Evolutionary conservation across 2,888 invertebrate species (phyloP).

Genomic region (Trissolcus brochymenae): DNA sequence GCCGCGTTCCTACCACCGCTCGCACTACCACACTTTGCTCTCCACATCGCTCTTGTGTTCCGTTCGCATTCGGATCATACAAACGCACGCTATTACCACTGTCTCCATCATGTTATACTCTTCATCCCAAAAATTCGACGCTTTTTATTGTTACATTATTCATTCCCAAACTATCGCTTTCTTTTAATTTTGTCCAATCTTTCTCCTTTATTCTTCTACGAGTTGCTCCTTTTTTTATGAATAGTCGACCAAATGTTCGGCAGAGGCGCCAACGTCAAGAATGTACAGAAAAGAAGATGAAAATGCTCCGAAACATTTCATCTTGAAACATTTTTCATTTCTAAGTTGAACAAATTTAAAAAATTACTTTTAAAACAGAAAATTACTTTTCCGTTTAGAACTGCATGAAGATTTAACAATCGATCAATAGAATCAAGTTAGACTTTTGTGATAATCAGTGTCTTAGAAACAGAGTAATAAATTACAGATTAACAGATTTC

Average conservation of each 20-base stretch:
- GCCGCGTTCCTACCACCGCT: conserved; percentile 72
- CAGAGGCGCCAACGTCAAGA: too few relatives aligned
- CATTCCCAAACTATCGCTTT: conserved; percentile 3
- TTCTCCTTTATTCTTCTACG: conserved; percentile 2
- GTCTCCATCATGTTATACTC: conserved; percentile 40
- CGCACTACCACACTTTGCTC: conserved; percentile 70
- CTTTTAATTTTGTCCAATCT: conserved; percentile 14
- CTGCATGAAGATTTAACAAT: too few relatives aligned
- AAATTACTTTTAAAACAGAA: too few relatives aligned
- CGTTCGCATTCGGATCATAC: conserved; percentile 63
- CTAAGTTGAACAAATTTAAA: too few relatives aligned
- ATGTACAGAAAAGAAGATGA: too few relatives aligned
- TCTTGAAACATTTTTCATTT: too few relatives aligned
- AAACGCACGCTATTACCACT: conserved; percentile 65
- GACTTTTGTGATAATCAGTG: too few relatives aligned
- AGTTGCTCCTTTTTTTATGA: conserved; percentile 11
- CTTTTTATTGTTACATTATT: conserved; percentile 28
- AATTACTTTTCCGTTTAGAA: too few relatives aligned
- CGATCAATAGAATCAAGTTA: too few relatives aligned
- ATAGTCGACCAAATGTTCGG: too few relatives aligned
- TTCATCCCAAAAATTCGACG: conserved; percentile 46
- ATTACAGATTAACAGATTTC: too few relatives aligned
- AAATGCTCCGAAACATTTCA: background rate
- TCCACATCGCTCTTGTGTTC: conserved; percentile 66
- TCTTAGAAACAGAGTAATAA: too few relatives aligned